Base-by-base conservation (phyloP, 2,797 vertebrate species). In the Tadarida brasiliensis region DNA sequence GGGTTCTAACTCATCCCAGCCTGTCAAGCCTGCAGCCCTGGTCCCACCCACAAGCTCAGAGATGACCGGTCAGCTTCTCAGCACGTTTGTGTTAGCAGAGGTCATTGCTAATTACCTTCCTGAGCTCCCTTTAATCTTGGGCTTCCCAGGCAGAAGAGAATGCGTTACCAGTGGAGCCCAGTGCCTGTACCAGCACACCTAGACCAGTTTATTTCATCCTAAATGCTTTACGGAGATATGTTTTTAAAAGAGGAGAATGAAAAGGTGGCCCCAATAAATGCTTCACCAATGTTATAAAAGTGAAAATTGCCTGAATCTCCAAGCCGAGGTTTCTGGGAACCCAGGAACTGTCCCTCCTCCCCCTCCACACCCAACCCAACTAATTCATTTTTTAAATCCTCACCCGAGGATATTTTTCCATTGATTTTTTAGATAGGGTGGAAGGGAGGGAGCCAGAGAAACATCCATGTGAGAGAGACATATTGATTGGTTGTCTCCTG, bases 221-320 rank as follows among this genome's bases (percentile, higher is more conserved):
- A 95, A 94, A 81, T 91, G 74, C 35, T 97, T 97, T 92, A 84
- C 83, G 78, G 74, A 95, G 87, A 86, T 49, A 89, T 1, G 24
- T 33, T 91, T 94, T 90, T 87, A 5, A 80, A 93, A 91, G 26
- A 39, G 17, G 82, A 87, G 71, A 96, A 90, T 89, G 95, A 97
- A 97, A 98, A 97, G n/a, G 73, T 93, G 87, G 78, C 78, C 90
- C 81, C 94, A 94, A 82, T 96, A 96, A 96, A 98, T 97, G 89
- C 76, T 96, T 97, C 89, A 97, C 96, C 77, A 83, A 16, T 33
- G 94, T 96, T 94, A 93, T 94, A 89, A 94, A 96, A 97, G 74
- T 93, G 74, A 94, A 95, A 80, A 94, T 73, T 68, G 56, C 71
- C 90, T 68, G 6, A 59, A 70, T 91, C 33, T 94, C 92, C 54